Conservation (phyloP, 2,888 invertebrate species). For the Scaptomyza caliginosa region DNA sequence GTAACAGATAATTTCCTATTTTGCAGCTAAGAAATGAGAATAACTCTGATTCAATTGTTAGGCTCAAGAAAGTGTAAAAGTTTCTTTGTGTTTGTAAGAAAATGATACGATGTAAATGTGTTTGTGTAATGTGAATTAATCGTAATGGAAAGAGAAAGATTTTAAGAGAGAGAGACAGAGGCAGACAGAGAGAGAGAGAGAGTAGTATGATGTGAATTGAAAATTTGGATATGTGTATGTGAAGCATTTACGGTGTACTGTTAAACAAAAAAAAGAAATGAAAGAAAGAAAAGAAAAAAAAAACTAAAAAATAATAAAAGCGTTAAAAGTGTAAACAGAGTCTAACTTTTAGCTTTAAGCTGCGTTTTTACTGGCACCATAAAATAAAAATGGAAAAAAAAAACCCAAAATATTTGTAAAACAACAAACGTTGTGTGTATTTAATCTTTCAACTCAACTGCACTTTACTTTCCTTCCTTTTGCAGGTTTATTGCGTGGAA, state of each 20-base stretch:
- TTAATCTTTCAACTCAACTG: slow-evolving; percentile 3
- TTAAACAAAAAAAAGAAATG: slow-evolving; percentile 54
- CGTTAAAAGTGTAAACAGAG: slow-evolving; percentile 79
- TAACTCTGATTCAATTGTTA: slow-evolving; percentile 43
- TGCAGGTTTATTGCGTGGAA: not conserved
- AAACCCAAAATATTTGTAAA: slow-evolving; percentile 72
- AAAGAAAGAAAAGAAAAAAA: no score
- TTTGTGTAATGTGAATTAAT: slow-evolving; percentile 64
- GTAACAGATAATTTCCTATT: slow-evolving; percentile 48
- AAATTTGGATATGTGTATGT: slow-evolving; percentile 46
- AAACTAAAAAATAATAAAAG: no score
- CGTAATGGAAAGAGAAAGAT: slow-evolving; percentile 28
- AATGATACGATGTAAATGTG: slow-evolving; percentile 30
- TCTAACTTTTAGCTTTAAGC: slow-evolving; percentile 80
- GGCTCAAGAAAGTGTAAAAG: slow-evolving; percentile 50
- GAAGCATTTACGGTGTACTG: slow-evolving; percentile 69
- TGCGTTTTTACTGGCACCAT: slow-evolving; percentile 82
- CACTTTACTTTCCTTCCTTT: no score
- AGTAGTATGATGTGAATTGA: slow-evolving; percentile 38
- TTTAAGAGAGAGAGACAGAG: slow-evolving; percentile 11
- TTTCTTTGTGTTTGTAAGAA: slow-evolving; percentile 16
- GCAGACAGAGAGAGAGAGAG: slow-evolving; percentile 9
- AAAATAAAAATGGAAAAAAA: slow-evolving; percentile 64
- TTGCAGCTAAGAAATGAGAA: slow-evolving; percentile 42
- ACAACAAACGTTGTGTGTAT: slow-evolving; percentile 17